Evolutionary conservation across 2,888 invertebrate species (phyloP), one percentile per base, ranked within the genome.

Genomic region (Melieria omissa): DNA sequence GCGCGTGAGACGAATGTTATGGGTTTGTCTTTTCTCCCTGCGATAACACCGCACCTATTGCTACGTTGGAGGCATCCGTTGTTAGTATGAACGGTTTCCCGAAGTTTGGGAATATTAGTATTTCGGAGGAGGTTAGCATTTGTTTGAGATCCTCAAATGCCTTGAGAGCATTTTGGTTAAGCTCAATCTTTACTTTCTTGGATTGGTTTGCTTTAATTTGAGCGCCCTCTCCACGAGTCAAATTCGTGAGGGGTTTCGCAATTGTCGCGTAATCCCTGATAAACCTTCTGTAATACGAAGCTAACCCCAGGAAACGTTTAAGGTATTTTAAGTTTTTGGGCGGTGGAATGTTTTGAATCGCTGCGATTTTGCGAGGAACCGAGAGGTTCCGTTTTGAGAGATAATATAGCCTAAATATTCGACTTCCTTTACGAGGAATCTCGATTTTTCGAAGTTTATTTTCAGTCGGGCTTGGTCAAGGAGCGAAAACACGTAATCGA

Each of bases 51-150:
- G 74, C 67, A 44, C 73, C 76, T 5, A 75, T 65, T 4, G 73
- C 75, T 9, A 62, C 52, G 16, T 75, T 62, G 1, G 74, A 77
- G 8, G 78, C 76, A 42, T 78, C 77, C 3, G 74, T 74, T 29
- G 75, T 76, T 0, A 77, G 52, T 12, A 68, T 73, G 42, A 77
- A 77, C 0, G 72, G 46, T 57, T 76, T 76, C 9, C 63, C 54
- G n/a, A 77, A 77, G 54, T 76, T 70, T 5, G 73, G 76, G 58
- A 74, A 78, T 14, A 65, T 66, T 47, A 76, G 47, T 14, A 75
- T 70, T 8, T 76, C 74, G 0, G 70, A 75, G 4, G 54, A 75
- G 4, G 54, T 64, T 5, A 76, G 58, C 16, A 72, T 5, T 9
- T 71, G 12, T 54, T 76, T 70, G 5, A 72, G 14, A 8, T 71